Percentiles rank a stretch among this genome's conserved stretches.
Conservation (phyloP, 1,140 invertebrate species). For the Zaprionus nigranus region DNA sequence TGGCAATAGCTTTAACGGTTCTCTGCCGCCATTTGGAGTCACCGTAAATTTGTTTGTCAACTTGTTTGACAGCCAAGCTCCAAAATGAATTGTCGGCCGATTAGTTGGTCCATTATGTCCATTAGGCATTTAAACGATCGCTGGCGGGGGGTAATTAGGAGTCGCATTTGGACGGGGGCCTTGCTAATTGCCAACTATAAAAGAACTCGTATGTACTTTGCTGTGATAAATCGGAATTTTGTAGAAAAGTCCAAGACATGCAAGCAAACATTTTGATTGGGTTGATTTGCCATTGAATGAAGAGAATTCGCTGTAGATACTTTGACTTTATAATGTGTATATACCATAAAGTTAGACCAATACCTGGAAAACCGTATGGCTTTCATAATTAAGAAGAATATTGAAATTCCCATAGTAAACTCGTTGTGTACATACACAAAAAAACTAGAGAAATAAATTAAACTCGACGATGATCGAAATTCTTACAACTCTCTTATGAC, state of each 20-base stretch:
- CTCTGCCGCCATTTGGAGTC: slow-evolving; percentile 39
- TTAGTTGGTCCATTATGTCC: slow-evolving; percentile 23
- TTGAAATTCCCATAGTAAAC: slow-evolving; percentile 38
- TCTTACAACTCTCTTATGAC: slow-evolving; percentile 79
- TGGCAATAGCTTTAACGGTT: slow-evolving; percentile 68
- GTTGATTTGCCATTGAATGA: background rate
- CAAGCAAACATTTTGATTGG: too few species aligned
- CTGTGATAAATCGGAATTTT: background rate
- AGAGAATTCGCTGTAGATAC: background rate
- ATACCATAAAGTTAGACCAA: background rate
- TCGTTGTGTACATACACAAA: slow-evolving; percentile 29
- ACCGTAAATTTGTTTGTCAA: slow-evolving; percentile 78
- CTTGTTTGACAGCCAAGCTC: slow-evolving; percentile 52
- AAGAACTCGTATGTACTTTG: background rate
- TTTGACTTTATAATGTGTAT: background rate
- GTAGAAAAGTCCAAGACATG: too few species aligned
- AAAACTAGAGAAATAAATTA: background rate
- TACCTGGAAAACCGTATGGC: background rate
- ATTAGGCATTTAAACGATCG: background rate
- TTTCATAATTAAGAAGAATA: slow-evolving; percentile 8
- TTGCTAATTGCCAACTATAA: background rate
- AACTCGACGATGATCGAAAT: slow-evolving; percentile 26
- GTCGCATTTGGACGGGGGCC: background rate
- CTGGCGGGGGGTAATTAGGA: background rate
- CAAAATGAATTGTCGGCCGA: slow-evolving; percentile 34